Conservation (phyloP, 2,113 vertebrate species). For the Centrocercus urophasianus region DNA sequence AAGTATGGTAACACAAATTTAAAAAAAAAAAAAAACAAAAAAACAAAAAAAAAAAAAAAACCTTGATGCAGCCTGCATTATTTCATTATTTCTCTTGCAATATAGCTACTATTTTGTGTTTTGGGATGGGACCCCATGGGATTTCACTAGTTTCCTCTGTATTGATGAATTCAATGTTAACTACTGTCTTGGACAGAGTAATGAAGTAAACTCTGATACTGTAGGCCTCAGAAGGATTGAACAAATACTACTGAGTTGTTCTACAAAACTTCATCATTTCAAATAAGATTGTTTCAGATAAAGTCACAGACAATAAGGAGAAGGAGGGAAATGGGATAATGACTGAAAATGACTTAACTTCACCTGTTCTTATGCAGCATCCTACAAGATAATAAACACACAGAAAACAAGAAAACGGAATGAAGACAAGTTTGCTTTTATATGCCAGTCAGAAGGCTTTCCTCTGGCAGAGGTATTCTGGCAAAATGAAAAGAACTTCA, state of each 20-base stretch:
- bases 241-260: not conserved
- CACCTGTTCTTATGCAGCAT: conserved; percentile 56
- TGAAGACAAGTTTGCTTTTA: conserved; percentile 71
- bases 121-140: not conserved
- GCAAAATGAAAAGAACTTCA: conserved; percentile 60
- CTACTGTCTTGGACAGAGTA: not conserved
- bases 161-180: not conserved
- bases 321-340: not conserved
- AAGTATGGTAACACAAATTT: not conserved
- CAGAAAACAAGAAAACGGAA: conserved; percentile 9
- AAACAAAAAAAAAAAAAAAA: not conserved
- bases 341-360: not conserved
- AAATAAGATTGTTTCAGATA: not conserved
- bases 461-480: conserved; percentile 82
- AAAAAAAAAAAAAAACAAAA: not conserved
- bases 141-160: not conserved
- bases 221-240: not conserved
- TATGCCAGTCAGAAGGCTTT: conserved; percentile 84
- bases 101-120: not conserved
- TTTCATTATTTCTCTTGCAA: not conserved
- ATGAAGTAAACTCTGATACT: not conserved
- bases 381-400: conserved; percentile 73
- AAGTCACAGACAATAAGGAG: not conserved
- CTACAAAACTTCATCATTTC: not conserved
- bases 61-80: not conserved